phyloP scores from a whole-genome alignment of 1,140 invertebrate genomes.

The Condylostylus longicornis region DNA sequence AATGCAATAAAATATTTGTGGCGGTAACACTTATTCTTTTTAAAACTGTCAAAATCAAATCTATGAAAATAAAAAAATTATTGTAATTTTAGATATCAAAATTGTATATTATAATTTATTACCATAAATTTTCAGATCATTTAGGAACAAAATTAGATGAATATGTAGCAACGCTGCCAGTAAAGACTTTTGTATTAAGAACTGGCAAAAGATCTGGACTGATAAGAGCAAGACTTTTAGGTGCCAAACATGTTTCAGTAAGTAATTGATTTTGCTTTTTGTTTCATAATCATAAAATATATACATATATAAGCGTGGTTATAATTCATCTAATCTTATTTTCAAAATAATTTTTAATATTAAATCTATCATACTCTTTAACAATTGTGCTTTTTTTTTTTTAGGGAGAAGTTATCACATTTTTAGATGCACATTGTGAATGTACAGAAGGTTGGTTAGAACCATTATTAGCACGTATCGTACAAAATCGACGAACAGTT shows the following conservation, averaged over 20 bases:
- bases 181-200: slow-evolving; percentile 63
- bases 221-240: slow-evolving; percentile 80
- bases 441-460: slow-evolving; percentile 90
- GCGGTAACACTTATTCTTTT: neutral
- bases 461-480: slow-evolving; percentile 75
- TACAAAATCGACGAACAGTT: slow-evolving; percentile 79
- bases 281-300: neutral
- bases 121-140: slow-evolving; percentile 59
- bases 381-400: slow-evolving; percentile 3
- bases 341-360: slow-evolving; percentile 1
- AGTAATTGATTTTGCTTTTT: slow-evolving; percentile 1
- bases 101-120: neutral
- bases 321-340: neutral
- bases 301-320: neutral
- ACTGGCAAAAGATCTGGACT: slow-evolving; percentile 83
- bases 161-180: slow-evolving; percentile 71
- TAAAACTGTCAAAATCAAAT: too few species aligned
- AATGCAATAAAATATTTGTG: too few species aligned
- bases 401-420: slow-evolving; percentile 81
- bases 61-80: slow-evolving; percentile 1
- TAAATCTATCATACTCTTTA: neutral
- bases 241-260: slow-evolving; percentile 70
- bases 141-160: slow-evolving; percentile 77
- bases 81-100: neutral
- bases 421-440: slow-evolving; percentile 93